These are phyloP conservation scores for Drosophila cognata DNA, from an alignment of 2,888 invertebrate genomes.

Conservation along the genomic window DNA sequence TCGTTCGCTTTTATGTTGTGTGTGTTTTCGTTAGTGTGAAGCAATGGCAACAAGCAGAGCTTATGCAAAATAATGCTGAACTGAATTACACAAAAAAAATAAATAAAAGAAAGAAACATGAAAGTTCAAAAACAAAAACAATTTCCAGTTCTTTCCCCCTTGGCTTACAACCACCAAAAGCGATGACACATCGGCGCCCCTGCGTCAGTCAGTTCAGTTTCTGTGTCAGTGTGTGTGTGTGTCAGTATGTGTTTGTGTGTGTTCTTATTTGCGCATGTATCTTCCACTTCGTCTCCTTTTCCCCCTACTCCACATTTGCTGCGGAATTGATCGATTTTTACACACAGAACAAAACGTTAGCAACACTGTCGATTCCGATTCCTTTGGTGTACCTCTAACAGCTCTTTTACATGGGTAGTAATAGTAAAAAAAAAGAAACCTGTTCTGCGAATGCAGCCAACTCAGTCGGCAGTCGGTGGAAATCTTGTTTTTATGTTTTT, in stretches of 20 bases:
- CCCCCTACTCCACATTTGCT: slow-evolving; percentile 27
- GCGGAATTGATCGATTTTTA: slow-evolving; percentile 73
- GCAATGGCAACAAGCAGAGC: slow-evolving; percentile 49
- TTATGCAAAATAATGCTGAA: slow-evolving; percentile 64
- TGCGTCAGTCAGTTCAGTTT: slow-evolving; percentile 49
- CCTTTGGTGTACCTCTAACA: slow-evolving; percentile 48
- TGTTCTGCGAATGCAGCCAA: slow-evolving; percentile 70
- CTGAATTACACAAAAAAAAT: slow-evolving; percentile 23
- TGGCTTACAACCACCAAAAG: slow-evolving; percentile 58
- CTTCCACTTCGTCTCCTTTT: slow-evolving; percentile 45
- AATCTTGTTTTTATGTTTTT: slow-evolving; percentile 65
- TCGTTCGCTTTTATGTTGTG: slow-evolving; percentile 21
- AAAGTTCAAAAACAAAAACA: slow-evolving; percentile 45
- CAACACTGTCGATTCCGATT: slow-evolving; percentile 42
- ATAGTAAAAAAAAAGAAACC: slow-evolving; percentile 63
- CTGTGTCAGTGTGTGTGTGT: slow-evolving; percentile 27
- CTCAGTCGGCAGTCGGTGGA: slow-evolving; percentile 32
- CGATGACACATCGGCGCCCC: slow-evolving; percentile 75
- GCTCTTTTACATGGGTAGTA: slow-evolving; percentile 43
- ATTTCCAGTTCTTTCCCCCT: slow-evolving; percentile 41
- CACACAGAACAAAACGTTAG: slow-evolving; percentile 42
- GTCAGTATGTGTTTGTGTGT: slow-evolving; percentile 30
- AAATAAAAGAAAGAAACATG: slow-evolving; percentile 2
- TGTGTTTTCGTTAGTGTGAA: slow-evolving; percentile 69
- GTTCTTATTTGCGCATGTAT: slow-evolving; percentile 69